phyloP scores from a whole-genome alignment of 2,888 invertebrate species.

The Dicycla oo region DNA sequence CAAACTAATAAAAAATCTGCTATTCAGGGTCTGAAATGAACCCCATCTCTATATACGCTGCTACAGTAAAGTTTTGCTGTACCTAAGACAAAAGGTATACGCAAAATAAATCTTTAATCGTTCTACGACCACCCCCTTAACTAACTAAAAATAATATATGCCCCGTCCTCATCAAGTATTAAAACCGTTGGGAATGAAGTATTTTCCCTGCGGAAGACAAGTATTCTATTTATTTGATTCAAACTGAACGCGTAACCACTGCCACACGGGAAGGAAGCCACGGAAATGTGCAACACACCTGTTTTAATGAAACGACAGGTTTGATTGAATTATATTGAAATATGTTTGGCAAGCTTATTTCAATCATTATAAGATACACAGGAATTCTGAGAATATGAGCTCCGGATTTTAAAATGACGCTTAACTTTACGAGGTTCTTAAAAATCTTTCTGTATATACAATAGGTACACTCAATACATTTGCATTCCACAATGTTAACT shows the following conservation, averaged over 20 bases:
- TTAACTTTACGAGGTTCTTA: not conserved
- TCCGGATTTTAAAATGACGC: not conserved
- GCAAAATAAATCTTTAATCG: no score
- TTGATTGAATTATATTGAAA: not conserved
- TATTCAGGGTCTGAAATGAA: no score
- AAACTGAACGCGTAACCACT: slow-evolving; percentile 12
- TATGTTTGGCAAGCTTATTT: not conserved
- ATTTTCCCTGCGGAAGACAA: not conserved
- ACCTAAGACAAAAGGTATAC: no score
- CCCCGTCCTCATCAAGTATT: slow-evolving; percentile 9
- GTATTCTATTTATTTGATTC: not conserved
- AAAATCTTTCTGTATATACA: no score
- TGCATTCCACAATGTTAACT: no score
- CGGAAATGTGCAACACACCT: slow-evolving; percentile 32
- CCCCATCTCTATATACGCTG: no score
- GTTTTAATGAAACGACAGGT: not conserved
- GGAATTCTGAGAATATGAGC: not conserved
- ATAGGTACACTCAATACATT: no score
- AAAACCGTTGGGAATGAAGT: not conserved
- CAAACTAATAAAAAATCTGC: no score
- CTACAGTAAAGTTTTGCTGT: no score
- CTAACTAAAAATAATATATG: not conserved
- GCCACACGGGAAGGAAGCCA: slow-evolving; percentile 6
- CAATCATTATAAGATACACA: not conserved
- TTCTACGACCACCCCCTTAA: no score